phyloP scores from a whole-genome alignment of 1,140 invertebrate genomes.

The Sesamia nonagrioides region DNA sequence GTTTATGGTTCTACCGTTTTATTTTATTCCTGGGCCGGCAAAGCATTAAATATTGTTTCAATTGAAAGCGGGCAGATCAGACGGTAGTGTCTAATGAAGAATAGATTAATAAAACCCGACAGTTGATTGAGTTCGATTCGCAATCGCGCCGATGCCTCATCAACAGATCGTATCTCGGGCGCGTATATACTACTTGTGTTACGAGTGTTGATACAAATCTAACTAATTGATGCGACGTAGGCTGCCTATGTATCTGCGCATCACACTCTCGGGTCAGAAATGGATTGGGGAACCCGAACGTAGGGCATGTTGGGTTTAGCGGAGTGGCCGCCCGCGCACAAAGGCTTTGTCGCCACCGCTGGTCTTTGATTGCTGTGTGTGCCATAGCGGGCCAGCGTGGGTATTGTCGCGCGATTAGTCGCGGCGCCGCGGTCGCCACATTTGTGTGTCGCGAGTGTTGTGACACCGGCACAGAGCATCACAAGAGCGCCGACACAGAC shows the following conservation, averaged over 20 bases:
- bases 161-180: slow-evolving; percentile 56
- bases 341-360: slow-evolving; percentile 69
- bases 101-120: slow-evolving; percentile 76
- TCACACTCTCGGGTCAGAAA: neutral
- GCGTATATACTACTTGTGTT: slow-evolving; percentile 73
- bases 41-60: slow-evolving; percentile 86
- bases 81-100: slow-evolving; percentile 77
- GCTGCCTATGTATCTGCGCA: neutral
- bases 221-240: slow-evolving; percentile 8
- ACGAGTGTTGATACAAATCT: slow-evolving; percentile 59
- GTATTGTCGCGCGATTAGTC: slow-evolving; percentile 78
- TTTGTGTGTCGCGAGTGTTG: slow-evolving; percentile 68
- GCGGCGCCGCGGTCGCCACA: slow-evolving; percentile 69
- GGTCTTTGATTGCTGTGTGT: slow-evolving; percentile 60
- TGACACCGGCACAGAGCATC: slow-evolving; percentile 72
- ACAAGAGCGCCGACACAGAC: slow-evolving; percentile 76
- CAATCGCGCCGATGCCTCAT: slow-evolving; percentile 62
- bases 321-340: slow-evolving; percentile 67
- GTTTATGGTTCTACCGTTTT: slow-evolving; percentile 87
- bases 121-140: slow-evolving; percentile 76
- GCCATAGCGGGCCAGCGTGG: slow-evolving; percentile 48
- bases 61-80: slow-evolving; percentile 84
- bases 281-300: neutral
- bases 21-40: slow-evolving; percentile 82
- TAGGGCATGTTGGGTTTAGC: neutral